Percentiles rank a stretch among this genome's conserved stretches.
These are phyloP conservation scores for Coluber constrictor DNA, from an alignment of 2,797 vertebrate genomes.

Conservation along the genomic window DNA sequence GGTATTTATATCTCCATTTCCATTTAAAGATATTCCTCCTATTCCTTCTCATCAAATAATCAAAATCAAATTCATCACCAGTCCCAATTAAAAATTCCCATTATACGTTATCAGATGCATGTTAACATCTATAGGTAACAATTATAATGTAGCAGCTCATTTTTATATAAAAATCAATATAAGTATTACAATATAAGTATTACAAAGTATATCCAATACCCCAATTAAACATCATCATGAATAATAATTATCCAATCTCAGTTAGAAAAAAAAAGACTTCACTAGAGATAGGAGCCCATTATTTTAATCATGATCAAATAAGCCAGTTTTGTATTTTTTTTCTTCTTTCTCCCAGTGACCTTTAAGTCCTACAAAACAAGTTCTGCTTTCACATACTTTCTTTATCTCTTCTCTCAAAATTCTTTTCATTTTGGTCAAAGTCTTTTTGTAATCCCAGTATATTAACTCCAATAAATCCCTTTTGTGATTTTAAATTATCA, in stretches of 20 bases:
- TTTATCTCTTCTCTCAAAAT: not conserved
- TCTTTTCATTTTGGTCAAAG: not conserved
- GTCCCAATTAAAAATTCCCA: not conserved
- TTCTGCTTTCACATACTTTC: not conserved
- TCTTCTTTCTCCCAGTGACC: not conserved
- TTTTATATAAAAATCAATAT: not conserved
- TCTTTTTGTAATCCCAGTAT: not conserved
- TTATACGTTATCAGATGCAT: not conserved
- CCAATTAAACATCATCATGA: not conserved
- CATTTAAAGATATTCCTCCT: not conserved
- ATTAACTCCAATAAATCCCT: not conserved
- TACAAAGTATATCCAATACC: not conserved
- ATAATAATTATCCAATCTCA: not conserved
- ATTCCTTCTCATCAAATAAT: not conserved
- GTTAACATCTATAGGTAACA: not conserved
- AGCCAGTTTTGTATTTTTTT: not conserved
- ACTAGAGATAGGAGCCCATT: not conserved
- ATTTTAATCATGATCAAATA: not conserved
- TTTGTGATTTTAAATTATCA: not conserved
- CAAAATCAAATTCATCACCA: not conserved
- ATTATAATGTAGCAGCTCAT: not conserved
- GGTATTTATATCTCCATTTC: not conserved
- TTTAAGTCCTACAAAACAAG: not conserved
- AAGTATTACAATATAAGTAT: not conserved
- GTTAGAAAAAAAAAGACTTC: not conserved